Conservation (phyloP, 2,888 invertebrate genomes). For the Sarcophaga carnaria region DNA sequence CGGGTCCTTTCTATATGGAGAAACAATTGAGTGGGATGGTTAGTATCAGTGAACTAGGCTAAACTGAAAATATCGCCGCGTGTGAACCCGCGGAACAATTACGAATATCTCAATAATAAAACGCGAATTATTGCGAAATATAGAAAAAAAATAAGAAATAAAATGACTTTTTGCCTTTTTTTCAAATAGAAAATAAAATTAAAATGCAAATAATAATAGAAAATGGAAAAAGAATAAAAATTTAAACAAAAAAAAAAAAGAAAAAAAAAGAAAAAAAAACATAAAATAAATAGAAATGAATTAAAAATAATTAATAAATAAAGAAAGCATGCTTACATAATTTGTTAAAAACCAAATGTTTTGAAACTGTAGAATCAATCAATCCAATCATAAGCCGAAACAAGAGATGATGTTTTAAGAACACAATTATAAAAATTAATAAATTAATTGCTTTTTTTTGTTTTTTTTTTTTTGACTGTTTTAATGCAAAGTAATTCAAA, state of each 20-base stretch:
- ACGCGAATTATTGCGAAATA: too few species aligned
- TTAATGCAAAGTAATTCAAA: constrained; percentile 77
- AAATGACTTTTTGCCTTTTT: too few species aligned
- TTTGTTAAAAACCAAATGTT: constrained; percentile 78
- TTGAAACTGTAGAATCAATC: constrained; percentile 68
- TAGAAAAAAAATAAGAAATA: too few species aligned
- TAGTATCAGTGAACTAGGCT: too few species aligned
- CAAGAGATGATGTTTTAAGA: constrained; percentile 67
- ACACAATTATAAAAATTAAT: constrained; percentile 64
- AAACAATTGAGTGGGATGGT: too few species aligned
- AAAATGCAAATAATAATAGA: constrained; percentile 8
- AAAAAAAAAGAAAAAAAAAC: constrained; percentile 1
- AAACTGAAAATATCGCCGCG: too few species aligned
- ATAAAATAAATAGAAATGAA: constrained; percentile 45
- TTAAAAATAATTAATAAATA: constrained; percentile 67
- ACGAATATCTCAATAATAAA: too few species aligned
- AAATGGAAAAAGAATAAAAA: constrained; percentile 8
- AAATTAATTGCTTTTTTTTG: constrained; percentile 49
- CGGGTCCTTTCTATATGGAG: too few species aligned
- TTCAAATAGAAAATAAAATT: not conserved
- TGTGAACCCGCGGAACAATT: too few species aligned
- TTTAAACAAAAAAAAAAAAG: constrained; percentile 17
- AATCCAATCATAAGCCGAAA: constrained; percentile 69
- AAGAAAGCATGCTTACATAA: constrained; percentile 81
- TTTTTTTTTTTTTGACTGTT: constrained; percentile 29